These are phyloP conservation scores for Mormoops blainvillei DNA, from an alignment of 2,113 vertebrate genomes.

Conservation along the genomic window DNA sequence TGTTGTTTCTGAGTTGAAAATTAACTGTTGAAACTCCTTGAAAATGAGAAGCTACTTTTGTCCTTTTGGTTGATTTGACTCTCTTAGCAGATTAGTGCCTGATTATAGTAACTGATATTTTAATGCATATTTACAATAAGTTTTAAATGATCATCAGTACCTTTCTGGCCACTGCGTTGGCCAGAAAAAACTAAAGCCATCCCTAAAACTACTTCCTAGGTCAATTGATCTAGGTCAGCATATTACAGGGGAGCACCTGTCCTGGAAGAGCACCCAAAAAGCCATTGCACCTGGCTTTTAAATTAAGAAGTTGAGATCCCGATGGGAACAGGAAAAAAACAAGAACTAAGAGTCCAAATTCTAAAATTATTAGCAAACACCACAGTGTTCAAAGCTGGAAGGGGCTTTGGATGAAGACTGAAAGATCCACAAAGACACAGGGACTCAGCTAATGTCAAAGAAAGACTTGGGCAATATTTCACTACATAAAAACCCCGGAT, in stretches of 20 bases:
- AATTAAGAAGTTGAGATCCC: background rate
- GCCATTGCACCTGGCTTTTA: background rate
- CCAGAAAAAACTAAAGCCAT: conserved; percentile 2
- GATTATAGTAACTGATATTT: background rate
- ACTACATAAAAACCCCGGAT: background rate
- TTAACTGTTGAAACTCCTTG: background rate
- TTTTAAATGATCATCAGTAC: background rate
- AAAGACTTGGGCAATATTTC: background rate
- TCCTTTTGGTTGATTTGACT: background rate
- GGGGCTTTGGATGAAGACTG: background rate
- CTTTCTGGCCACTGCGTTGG: background rate
- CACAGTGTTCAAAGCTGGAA: background rate
- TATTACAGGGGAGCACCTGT: background rate
- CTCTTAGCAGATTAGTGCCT: conserved; percentile 1
- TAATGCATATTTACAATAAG: conserved; percentile 11
- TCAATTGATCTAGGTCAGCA: background rate
- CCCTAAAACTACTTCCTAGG: background rate
- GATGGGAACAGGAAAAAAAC: background rate
- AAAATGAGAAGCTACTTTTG: conserved; percentile 32
- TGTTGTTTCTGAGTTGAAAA: background rate
- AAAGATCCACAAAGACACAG: conserved; percentile 15
- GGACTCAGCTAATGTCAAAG: background rate
- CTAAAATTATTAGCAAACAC: conserved; percentile 4
- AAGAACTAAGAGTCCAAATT: conserved; percentile 2
- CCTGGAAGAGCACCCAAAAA: background rate